These are phyloP conservation scores for Nixonia krombeini DNA, from an alignment of 1,140 invertebrate species.

Conservation along the genomic window DNA sequence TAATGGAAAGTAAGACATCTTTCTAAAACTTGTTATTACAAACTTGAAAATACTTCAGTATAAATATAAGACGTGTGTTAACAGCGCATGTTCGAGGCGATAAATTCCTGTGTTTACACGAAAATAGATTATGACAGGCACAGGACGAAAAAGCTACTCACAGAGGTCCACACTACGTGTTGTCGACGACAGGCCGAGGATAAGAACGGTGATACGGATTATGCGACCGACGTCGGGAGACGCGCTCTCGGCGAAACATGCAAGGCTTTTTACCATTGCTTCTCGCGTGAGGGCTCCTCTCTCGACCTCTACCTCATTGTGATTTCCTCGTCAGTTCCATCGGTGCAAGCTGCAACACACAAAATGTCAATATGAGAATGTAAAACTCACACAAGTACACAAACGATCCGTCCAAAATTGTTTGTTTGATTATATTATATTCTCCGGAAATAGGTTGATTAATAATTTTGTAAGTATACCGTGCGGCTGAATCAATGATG, in stretches of 20 bases:
- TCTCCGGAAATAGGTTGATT: no score
- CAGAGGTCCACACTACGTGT: slow-evolving; percentile 63
- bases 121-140: no score
- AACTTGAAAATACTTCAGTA: not conserved
- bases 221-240: slow-evolving; percentile 59
- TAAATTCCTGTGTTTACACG: no score
- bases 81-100: no score
- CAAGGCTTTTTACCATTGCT: slow-evolving; percentile 63
- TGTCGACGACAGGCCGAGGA: slow-evolving; percentile 44
- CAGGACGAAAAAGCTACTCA: slow-evolving; percentile 52
- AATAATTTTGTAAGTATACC: no score
- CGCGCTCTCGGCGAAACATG: slow-evolving; percentile 58
- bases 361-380: slow-evolving; percentile 14
- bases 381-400: no score
- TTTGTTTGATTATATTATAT: no score
- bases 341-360: slow-evolving; percentile 59
- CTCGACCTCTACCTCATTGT: slow-evolving; percentile 64
- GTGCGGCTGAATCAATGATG: no score
- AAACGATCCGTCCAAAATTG: no score
- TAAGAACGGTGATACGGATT: slow-evolving; percentile 53
- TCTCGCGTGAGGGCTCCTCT: slow-evolving; percentile 61
- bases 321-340: slow-evolving; percentile 61
- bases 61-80: no score
- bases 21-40: no score
- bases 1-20: not conserved